phyloP scores from a whole-genome alignment of 2,888 invertebrate genomes.

The Perithous albicinctus region DNA sequence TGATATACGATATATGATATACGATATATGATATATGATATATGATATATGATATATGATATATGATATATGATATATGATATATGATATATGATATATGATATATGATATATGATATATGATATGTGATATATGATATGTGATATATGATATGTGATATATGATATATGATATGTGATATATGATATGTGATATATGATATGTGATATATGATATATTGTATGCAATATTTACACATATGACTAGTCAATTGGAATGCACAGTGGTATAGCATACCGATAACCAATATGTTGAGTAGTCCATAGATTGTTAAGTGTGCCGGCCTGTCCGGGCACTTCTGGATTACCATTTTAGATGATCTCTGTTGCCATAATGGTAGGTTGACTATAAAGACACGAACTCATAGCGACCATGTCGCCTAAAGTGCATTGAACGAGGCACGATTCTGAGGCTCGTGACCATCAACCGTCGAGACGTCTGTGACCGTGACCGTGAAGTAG shows the following conservation, averaged over 20 bases:
- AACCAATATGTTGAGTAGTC: constrained; percentile 45
- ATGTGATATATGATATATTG: too few relatives aligned
- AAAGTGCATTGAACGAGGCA: constrained; percentile 58
- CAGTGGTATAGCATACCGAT: constrained; percentile 16
- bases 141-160: too few relatives aligned
- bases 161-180: too few relatives aligned
- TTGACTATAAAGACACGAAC: constrained; percentile 19
- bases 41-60: too few relatives aligned
- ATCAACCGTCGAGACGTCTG: constrained; percentile 66
- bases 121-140: too few relatives aligned
- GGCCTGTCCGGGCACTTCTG: constrained; percentile 65
- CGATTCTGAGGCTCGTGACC: constrained; percentile 39
- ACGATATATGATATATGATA: too few relatives aligned
- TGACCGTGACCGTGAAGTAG: constrained; percentile 83
- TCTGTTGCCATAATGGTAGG: constrained; percentile 57
- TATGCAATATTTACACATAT: too few relatives aligned
- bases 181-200: too few relatives aligned
- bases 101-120: too few relatives aligned
- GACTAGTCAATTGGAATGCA: constrained; percentile 1
- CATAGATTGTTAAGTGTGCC: constrained; percentile 55
- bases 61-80: too few relatives aligned
- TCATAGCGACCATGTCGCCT: constrained; percentile 53
- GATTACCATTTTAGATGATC: constrained; percentile 66
- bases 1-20: too few relatives aligned
- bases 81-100: too few relatives aligned